Evolutionary conservation across 2,888 invertebrate genomes (phyloP).

Genomic region (Orthosia incerta): DNA sequence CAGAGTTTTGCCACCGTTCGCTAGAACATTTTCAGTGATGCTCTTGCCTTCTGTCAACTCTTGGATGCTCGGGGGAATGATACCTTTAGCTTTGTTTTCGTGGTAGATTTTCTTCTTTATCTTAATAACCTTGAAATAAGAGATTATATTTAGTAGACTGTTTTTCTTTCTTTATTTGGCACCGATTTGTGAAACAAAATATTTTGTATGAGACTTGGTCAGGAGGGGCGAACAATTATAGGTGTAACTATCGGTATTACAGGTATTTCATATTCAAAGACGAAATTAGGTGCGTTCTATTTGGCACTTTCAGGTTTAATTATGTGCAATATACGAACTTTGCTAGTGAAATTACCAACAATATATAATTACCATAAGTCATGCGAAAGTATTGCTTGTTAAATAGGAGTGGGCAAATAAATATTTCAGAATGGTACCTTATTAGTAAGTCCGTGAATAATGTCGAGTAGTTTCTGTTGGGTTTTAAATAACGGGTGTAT

Average conservation of each 20-base stretch:
- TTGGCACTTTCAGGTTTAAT: constrained; percentile 7
- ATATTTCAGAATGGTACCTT: constrained; percentile 86
- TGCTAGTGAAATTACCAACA: not conserved
- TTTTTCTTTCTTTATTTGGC: not conserved
- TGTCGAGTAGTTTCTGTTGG: constrained; percentile 92
- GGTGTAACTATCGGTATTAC: not conserved
- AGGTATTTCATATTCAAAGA: not conserved
- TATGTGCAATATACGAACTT: constrained; percentile 12
- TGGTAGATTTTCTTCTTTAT: constrained; percentile 91
- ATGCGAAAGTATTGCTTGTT: not conserved
- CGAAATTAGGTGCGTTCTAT: not conserved
- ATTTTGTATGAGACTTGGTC: not conserved
- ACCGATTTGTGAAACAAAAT: too few species aligned
- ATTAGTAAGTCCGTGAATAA: constrained; percentile 94
- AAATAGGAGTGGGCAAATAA: not conserved
- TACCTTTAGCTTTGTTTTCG: constrained; percentile 87
- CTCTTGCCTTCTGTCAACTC: constrained; percentile 79
- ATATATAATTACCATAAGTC: not conserved
- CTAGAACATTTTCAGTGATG: constrained; percentile 80
- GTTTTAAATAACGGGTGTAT: constrained; percentile 93
- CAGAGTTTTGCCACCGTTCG: constrained; percentile 77
- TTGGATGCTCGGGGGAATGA: constrained; percentile 80
- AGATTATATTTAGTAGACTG: not conserved
- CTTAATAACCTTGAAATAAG: constrained; percentile 87
- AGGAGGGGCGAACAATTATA: not conserved